These are phyloP conservation scores for Actinemys pallida DNA, from an alignment of 2,113 vertebrate species.

Conservation along the genomic window DNA sequence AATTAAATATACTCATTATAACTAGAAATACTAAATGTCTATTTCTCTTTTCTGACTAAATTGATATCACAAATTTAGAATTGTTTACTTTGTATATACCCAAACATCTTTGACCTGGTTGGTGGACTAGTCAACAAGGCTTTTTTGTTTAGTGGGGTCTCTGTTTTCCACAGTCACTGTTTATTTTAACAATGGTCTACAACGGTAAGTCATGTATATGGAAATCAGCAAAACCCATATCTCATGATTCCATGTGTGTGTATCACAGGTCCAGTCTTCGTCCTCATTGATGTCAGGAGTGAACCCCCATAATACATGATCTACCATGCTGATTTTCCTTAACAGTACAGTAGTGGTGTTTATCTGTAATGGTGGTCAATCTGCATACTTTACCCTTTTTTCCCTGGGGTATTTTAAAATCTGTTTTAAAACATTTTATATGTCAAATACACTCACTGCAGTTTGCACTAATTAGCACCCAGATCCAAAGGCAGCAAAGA, in stretches of 20 bases:
- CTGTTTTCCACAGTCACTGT: neutral
- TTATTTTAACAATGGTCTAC: neutral
- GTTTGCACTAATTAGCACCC: neutral
- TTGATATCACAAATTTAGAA: neutral
- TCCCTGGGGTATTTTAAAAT: neutral
- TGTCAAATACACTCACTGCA: neutral
- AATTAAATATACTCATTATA: neutral
- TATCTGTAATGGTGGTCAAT: neutral
- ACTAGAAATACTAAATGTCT: neutral
- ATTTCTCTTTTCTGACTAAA: neutral
- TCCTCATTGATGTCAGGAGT: neutral
- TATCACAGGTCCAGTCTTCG: neutral
- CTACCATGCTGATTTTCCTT: too few species aligned
- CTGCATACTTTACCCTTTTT: neutral
- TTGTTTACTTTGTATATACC: neutral
- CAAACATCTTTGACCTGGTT: neutral
- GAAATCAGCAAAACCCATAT: neutral
- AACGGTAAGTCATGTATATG: neutral
- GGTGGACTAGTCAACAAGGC: neutral
- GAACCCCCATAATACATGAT: too few species aligned
- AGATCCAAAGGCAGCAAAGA: neutral
- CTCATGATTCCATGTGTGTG: neutral
- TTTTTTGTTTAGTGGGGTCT: neutral
- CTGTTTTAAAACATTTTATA: neutral
- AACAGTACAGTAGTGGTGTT: too few species aligned